Evolutionary conservation across 2,888 invertebrate species (phyloP), one percentile per base, ranked within the genome.

Genomic region (Trissolcus brochymenae): DNA sequence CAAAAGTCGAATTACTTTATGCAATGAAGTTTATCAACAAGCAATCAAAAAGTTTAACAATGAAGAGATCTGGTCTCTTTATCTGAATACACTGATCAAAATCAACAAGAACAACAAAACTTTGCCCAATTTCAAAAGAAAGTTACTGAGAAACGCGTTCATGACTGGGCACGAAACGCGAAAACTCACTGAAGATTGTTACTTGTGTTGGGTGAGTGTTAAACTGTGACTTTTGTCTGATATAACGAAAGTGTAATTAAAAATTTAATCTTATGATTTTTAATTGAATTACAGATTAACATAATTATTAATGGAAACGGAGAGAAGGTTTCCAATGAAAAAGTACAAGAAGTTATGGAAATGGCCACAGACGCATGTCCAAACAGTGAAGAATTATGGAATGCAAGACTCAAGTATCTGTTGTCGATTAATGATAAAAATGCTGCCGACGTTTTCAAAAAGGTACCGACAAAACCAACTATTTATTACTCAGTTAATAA

Each of bases 71-170:
- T 92, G 92, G 91, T 89, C 90, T 0, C 81, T 90, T 1, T 93
- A 92, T 79, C 87, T 93, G 60, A 91, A 92, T 74, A 91, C 91
- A 21, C 89, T 93, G 85, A 79, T 92, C 25, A 90, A 92, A 78
- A 86, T 92, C 0, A 91, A 91, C 84, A 88, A 89, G 21, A 91
- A 92, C 68, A 80, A 86, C 13, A 86, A 86, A 1, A 85, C 88
- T 0, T 87, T 91, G 29, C 90, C 90, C 1, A 89, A 89, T 46
- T 89, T 90, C 13, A 91, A 91, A 80, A 89, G 89, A 25, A 91
- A 91, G 72, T 85, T 91, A 21, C 83, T 93, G 54, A 90, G 89
- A 53, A 87, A 84, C 53, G 91, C 92, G 1, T 87, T 92, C 14
- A 83, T 88, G n/a, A 90, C 90, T 54, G 92, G 90, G 0, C 90